These are phyloP conservation scores for Ceratitis capitata DNA, from an alignment of 1,140 invertebrate genomes.

Conservation along the genomic window DNA sequence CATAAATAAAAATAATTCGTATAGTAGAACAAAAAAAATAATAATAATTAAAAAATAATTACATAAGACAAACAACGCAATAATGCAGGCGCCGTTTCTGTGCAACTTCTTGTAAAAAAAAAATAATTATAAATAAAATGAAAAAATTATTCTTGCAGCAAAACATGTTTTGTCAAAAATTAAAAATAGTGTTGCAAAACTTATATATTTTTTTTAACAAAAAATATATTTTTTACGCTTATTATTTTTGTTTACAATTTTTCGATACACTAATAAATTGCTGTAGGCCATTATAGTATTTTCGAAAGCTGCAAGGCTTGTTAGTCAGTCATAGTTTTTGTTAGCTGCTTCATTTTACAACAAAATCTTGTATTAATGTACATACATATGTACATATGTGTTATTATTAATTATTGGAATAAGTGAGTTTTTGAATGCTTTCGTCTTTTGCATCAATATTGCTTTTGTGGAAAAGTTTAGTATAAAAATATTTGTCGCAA, in stretches of 20 bases:
- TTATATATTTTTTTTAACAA: neutral
- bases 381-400: no score
- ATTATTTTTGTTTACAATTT: neutral
- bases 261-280: neutral
- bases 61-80: neutral
- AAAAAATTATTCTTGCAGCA: neutral
- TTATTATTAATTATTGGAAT: no score
- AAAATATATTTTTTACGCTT: neutral
- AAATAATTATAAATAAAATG: neutral
- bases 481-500: neutral
- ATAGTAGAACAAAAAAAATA: neutral
- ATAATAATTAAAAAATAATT: neutral
- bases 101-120: no score
- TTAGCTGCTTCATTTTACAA: constrained; percentile 12
- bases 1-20: neutral
- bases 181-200: neutral
- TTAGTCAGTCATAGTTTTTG: neutral
- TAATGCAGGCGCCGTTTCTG: neutral
- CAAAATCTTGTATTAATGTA: neutral
- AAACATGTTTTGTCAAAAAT: neutral
- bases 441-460: neutral
- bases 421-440: no score
- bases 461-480: neutral
- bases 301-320: neutral
- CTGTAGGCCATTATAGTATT: neutral